Base-by-base conservation (phyloP, 30 jellyfish, hydroid and myxozoan species). In the Nemopilema nomurai region DNA sequence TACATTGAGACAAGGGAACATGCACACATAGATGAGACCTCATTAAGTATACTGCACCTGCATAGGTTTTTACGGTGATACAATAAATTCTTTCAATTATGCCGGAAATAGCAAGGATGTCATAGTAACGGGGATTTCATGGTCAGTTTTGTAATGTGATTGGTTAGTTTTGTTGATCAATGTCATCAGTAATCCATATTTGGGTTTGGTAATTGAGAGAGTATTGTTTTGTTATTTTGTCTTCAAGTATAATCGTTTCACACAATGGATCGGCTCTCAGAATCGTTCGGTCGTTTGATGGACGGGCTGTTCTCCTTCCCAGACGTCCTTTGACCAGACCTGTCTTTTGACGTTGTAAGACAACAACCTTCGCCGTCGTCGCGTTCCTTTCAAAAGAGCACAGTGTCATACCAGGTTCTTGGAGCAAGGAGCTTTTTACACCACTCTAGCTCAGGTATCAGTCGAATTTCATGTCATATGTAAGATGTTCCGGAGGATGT, bases 151-250 rank as follows among this genome's bases (percentile, higher is more conserved):
- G 92, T 67, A 28, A 69, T 83, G 83, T 74, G 92, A 83, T 83
- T 83, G 92, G 92, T 68, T 49, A 70, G 86, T 52, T 67, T 66
- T 51, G 72, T 83, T 83, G 92, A 83, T 83, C 83, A 83, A 83
- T 66, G 89, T 79, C 89, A 79, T 53, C 81, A 67, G 74, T 73
- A 83, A 83, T 66, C 92, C 92, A 83, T 83, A 83, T 83, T 71
- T 83, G 92, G 92, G 92, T 74, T 62, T 83, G 68, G 86, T 83
- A 83, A 83, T 83, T 83, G 92, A 83, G 92, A 81, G 90, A 83
- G 92, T 83, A 83, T 83, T 83, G 92, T 83, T 83, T 51, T 83
- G 88, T 78, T 64, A 78, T 78, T 78, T 78, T 64, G 88, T 78
- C 88, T 78, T 78, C 66, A 76, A 78, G 32, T 78, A 78, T 78